Conservation (phyloP, 2,888 invertebrate species). For the Diachrysia chrysitis region DNA sequence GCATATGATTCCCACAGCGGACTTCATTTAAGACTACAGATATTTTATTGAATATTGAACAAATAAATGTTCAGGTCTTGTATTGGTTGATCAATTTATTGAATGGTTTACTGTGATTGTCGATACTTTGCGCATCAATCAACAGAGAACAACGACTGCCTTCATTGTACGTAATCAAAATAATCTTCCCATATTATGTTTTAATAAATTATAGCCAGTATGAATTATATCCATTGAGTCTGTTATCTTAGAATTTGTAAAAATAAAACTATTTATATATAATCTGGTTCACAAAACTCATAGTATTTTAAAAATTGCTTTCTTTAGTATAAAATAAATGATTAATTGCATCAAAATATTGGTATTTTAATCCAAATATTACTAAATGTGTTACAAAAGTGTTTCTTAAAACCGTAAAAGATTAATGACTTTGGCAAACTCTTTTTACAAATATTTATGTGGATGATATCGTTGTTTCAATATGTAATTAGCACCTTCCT, state of each 20-base stretch:
- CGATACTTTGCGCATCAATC: constrained; percentile 32
- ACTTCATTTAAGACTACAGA: neutral
- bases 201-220: too few species aligned
- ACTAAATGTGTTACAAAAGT: neutral
- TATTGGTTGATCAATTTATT: constrained; percentile 24
- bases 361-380: neutral
- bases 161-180: constrained; percentile 33
- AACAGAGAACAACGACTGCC: constrained; percentile 44
- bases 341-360: constrained; percentile 1
- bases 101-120: constrained; percentile 40
- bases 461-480: neutral
- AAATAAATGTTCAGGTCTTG: neutral
- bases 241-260: neutral
- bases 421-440: neutral
- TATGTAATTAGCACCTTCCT: neutral
- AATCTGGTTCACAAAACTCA: neutral
- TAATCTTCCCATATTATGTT: constrained; percentile 9
- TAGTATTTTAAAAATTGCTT: neutral
- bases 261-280: neutral
- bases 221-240: neutral
- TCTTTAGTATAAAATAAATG: neutral
- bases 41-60: constrained; percentile 15
- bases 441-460: neutral
- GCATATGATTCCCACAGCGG: neutral
- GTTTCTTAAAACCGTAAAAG: neutral